Evolutionary conservation across 2,113 vertebrate species (phyloP).

Genomic region (Oreotrochilus melanogaster): DNA sequence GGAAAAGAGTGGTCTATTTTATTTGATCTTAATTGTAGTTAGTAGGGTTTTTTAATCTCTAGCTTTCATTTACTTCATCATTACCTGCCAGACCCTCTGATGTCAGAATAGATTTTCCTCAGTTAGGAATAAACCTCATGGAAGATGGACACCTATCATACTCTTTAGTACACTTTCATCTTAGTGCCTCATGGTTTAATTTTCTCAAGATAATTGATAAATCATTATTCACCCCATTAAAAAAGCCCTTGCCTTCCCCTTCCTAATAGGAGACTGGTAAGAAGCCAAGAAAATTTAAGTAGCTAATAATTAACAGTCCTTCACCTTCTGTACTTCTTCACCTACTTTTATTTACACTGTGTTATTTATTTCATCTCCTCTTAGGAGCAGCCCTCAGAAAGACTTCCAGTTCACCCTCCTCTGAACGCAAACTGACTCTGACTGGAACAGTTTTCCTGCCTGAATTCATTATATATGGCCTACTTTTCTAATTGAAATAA

Average conservation of each 20-base stretch:
- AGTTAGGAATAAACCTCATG: background rate
- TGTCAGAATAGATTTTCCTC: background rate
- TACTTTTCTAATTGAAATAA: slow-evolving; percentile 63
- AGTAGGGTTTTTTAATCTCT: background rate
- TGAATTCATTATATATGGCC: slow-evolving; percentile 53
- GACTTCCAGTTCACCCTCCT: slow-evolving; percentile 13
- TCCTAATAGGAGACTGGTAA: background rate
- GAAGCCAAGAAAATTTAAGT: background rate
- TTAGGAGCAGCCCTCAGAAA: slow-evolving; percentile 1
- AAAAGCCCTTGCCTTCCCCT: background rate
- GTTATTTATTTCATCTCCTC: slow-evolving; percentile 38
- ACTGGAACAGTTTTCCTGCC: slow-evolving; percentile 44
- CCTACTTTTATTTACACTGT: background rate
- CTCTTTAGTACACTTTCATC: background rate
- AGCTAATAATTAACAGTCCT: slow-evolving; percentile 36
- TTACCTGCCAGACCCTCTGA: background rate
- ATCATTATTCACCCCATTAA: background rate
- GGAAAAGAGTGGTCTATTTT: background rate
- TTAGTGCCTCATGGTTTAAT: background rate
- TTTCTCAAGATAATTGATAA: background rate
- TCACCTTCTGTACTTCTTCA: slow-evolving; percentile 12
- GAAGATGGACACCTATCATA: background rate
- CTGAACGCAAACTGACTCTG: slow-evolving; percentile 45
- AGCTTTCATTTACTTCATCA: background rate
- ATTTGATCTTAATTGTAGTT: background rate